Percentiles rank a stretch among this genome's conserved stretches.
phyloP scores from a whole-genome alignment of 2,888 invertebrate genomes.

The Melanchra persicariae region DNA sequence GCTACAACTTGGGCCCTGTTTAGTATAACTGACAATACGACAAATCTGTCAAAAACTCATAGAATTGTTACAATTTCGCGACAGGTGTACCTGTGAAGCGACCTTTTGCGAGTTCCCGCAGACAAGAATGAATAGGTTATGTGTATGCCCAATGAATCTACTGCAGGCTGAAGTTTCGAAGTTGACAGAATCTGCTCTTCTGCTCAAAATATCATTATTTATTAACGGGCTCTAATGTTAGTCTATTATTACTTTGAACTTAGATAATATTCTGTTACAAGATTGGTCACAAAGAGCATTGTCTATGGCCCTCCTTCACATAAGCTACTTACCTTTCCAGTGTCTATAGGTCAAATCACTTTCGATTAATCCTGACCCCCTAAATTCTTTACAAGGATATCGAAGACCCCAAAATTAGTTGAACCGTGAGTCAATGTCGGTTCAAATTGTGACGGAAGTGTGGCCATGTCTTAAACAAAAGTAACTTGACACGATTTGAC shows the following conservation, averaged over 20 bases:
- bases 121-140: too few relatives aligned
- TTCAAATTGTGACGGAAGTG: constrained; percentile 55
- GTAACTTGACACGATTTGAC: constrained; percentile 66
- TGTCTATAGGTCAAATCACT: constrained; percentile 28
- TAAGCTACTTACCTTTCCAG: background rate
- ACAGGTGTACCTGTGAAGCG: too few relatives aligned
- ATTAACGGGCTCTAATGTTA: background rate
- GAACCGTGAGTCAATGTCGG: constrained; percentile 13
- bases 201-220: background rate
- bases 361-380: constrained; percentile 25
- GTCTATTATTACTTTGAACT: background rate
- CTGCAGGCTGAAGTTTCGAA: background rate
- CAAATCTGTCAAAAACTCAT: too few relatives aligned
- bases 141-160: background rate
- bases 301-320: background rate
- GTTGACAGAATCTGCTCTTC: background rate
- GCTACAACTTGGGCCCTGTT: too few relatives aligned
- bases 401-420: constrained; percentile 30
- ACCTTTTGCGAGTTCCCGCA: too few relatives aligned
- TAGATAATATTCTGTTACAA: background rate
- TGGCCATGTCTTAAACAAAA: constrained; percentile 41
- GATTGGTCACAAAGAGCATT: background rate
- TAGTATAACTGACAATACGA: too few relatives aligned
- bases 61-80: too few relatives aligned
- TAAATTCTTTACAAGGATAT: constrained; percentile 24